Evolutionary conservation across 1,140 invertebrate species (phyloP).

Genomic region (Stegodyphus mimosarum): DNA sequence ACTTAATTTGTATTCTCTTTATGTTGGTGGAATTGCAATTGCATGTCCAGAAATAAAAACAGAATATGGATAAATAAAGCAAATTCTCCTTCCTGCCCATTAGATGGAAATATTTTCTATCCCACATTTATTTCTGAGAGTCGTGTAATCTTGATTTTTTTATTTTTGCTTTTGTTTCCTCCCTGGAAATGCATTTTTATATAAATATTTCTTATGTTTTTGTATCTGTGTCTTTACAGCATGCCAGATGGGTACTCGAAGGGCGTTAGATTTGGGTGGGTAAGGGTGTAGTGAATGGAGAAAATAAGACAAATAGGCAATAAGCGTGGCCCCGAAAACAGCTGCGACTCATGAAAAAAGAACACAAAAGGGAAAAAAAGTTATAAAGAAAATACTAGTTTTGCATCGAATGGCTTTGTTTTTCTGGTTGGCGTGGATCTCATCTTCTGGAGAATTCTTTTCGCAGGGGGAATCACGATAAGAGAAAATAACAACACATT

Average conservation of each 20-base stretch:
- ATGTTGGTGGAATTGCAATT: too few relatives aligned
- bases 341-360: slow-evolving; percentile 28
- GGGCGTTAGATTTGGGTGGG: not conserved
- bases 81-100: not conserved
- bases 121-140: not conserved
- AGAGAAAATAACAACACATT: not conserved
- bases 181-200: slow-evolving; percentile 4
- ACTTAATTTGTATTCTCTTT: too few relatives aligned
- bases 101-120: slow-evolving; percentile 1
- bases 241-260: slow-evolving; percentile 38
- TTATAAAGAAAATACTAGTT: slow-evolving; percentile 45
- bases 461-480: slow-evolving; percentile 15
- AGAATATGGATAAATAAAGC: not conserved
- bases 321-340: slow-evolving; percentile 32
- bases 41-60: not conserved
- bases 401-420: slow-evolving; percentile 25
- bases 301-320: slow-evolving; percentile 48
- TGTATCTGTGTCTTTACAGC: not conserved
- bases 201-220: slow-evolving; percentile 26
- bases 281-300: slow-evolving; percentile 27
- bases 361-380: slow-evolving; percentile 10
- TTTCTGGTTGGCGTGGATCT: slow-evolving; percentile 18
- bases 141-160: not conserved
- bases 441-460: slow-evolving; percentile 24
- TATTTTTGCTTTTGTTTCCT: not conserved